Evolutionary conservation across 2,113 vertebrate species (phyloP), one percentile per base, ranked within the genome.

Genomic region (Gracilinanus agilis): DNA sequence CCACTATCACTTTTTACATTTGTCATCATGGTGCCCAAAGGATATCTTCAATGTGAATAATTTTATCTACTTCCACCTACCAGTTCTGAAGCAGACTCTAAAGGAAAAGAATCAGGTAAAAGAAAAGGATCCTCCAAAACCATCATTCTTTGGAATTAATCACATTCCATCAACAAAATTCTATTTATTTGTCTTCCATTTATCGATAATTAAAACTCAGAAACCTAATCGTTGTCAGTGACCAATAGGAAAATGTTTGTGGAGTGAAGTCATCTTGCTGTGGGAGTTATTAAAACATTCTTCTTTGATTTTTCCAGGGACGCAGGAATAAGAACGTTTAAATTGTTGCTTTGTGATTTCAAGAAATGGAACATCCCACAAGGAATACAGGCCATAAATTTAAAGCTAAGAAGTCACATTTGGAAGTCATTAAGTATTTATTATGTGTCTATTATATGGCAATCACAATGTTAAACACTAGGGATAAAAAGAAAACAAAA

Each of bases 261-360:
- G 58, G 90, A 91, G 44, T 96, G 55, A 94, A n/a, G 13, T 94
- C 44, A 92, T 93, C 54, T 75, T 95, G 56, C 94, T 83, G 2
- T 92, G 95, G 90, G 88, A 93, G 27, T 96, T 90, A 92, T 95
- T 93, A 93, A 54, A 27, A 90, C 5, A 83, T 75, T 91, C 75
- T 24, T 54, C 12, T 25, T 49, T 83, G 27, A 25, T 56, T 95
- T 92, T 58, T 53, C 61, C 54, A 49, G 90, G 61, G 90, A 54
- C 8, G 44, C 5, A 44, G 44, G 5, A 55, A 56, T 40, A 40
- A 83, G 34, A 56, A n/a, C 24, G 1, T 96, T 88, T n/a, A 88
- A 91, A 27, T 54, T 23, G 8, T 88, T 88, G 56, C 6, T 21
- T 27, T 44, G 12, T 91, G 56, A 83, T 83, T 94, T 44, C 56